Conservation (phyloP, 64 coral and sea anemone genomes). For the Montipora capricornis region DNA sequence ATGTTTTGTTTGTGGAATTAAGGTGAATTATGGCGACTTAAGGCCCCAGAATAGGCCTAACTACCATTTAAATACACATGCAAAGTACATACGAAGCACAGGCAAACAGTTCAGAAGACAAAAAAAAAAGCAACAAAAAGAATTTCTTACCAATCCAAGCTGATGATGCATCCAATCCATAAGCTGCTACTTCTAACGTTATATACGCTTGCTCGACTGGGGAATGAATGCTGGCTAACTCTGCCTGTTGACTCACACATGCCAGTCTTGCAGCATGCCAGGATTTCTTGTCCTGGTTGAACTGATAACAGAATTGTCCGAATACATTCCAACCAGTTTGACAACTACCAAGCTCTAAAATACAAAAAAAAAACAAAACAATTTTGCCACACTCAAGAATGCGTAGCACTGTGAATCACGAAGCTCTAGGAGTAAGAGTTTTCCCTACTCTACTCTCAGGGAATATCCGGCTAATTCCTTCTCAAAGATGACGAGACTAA, state of each 20-base stretch:
- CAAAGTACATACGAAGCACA: too few relatives aligned
- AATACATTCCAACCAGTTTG: slow-evolving; percentile 83
- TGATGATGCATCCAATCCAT: slow-evolving; percentile 45
- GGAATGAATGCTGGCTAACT: slow-evolving; percentile 84
- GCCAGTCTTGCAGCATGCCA: slow-evolving; percentile 60
- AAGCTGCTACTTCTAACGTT: slow-evolving; percentile 68
- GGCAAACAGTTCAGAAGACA: not conserved
- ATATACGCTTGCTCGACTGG: slow-evolving; percentile 90
- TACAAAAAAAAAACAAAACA: too few relatives aligned
- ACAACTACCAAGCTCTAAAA: slow-evolving; percentile 80
- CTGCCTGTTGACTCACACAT: slow-evolving; percentile 71
- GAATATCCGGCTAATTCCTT: too few relatives aligned
- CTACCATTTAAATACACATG: too few relatives aligned
- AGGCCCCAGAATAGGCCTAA: too few relatives aligned
- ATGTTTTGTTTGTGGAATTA: too few relatives aligned
- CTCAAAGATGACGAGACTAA: too few relatives aligned
- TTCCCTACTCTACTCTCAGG: too few relatives aligned
- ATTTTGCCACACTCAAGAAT: too few relatives aligned
- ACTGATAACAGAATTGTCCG: slow-evolving; percentile 88
- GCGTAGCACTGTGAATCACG: too few relatives aligned
- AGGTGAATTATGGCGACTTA: too few relatives aligned
- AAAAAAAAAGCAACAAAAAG: not conserved
- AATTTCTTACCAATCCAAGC: slow-evolving; percentile 82
- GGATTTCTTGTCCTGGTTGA: slow-evolving; percentile 48
- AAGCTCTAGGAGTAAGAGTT: too few relatives aligned